A percentile compares a stretch with the other conserved stretches of the same genome.
phyloP scores from a whole-genome alignment of 2,888 invertebrate genomes.

The Nemotelus nigrinus region DNA sequence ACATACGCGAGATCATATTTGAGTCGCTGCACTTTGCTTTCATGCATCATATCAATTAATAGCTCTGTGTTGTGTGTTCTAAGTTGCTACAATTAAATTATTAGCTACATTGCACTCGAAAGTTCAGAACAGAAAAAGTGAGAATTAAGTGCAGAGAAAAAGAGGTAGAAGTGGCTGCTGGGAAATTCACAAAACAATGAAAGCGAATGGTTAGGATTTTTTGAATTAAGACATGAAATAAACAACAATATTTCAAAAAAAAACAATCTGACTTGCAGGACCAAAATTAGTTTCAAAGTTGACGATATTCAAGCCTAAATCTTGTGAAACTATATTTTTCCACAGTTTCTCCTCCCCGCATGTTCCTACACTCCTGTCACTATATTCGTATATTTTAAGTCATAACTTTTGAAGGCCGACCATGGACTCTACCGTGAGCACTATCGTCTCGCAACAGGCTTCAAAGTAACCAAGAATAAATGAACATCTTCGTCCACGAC shows the following conservation, averaged over 20 bases:
- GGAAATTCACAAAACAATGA: too few relatives aligned
- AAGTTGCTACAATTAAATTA: not conserved
- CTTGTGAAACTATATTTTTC: too few relatives aligned
- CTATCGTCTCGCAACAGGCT: too few relatives aligned
- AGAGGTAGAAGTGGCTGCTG: too few relatives aligned
- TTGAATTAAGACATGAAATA: too few relatives aligned
- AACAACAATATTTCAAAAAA: too few relatives aligned
- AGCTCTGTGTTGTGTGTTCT: not conserved
- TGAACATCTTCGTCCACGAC: not conserved
- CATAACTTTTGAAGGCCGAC: not conserved
- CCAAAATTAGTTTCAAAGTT: too few relatives aligned
- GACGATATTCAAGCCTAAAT: too few relatives aligned
- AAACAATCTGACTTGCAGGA: too few relatives aligned
- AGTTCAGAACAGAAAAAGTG: not conserved
- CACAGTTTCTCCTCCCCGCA: not conserved
- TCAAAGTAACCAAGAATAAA: not conserved
- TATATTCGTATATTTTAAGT: not conserved
- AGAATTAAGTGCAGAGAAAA: too few relatives aligned
- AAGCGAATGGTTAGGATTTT: too few relatives aligned
- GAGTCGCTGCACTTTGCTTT: not conserved
- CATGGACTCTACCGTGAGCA: not conserved
- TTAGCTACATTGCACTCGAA: not conserved
- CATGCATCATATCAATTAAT: constrained; percentile 21
- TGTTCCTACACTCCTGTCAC: not conserved
- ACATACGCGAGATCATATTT: too few relatives aligned